Percentiles rank a stretch among this genome's conserved stretches.
These are phyloP conservation scores for Drosophila willistoni DNA, from an alignment of 1,140 invertebrate species.

Conservation along the genomic window DNA sequence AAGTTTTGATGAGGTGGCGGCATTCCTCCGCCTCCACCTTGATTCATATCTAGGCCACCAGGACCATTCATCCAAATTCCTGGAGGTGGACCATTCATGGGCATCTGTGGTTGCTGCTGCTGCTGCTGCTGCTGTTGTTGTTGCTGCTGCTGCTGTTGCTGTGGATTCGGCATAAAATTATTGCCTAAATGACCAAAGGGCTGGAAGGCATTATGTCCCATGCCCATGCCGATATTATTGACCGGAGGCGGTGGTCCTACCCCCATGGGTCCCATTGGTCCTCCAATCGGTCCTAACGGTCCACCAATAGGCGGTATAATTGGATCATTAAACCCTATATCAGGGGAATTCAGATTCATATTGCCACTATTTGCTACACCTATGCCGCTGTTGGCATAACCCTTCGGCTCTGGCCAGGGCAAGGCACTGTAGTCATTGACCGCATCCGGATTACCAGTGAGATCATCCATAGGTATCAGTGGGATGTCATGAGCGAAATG, in stretches of 20 bases:
- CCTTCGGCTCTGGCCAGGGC: conserved; percentile 93
- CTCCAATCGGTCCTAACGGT: background rate
- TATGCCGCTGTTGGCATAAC: conserved; percentile 81
- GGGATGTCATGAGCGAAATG: conserved; percentile 90
- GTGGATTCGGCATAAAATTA: conserved; percentile 34
- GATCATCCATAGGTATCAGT: conserved; percentile 94
- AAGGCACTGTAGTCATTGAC: conserved; percentile 89
- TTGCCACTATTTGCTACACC: conserved; percentile 5
- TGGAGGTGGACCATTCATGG: conserved; percentile 50
- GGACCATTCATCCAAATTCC: conserved; percentile 54
- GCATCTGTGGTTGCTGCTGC: conserved; percentile 49
- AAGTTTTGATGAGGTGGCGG: conserved; percentile 46
- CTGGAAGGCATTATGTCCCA: conserved; percentile 55
- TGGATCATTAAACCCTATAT: conserved; percentile 49
- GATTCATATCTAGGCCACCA: conserved; percentile 60
- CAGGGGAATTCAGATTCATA: background rate
- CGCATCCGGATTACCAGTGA: conserved; percentile 90
- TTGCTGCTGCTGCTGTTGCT: conserved; percentile 12
- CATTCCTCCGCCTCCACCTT: conserved; percentile 28
- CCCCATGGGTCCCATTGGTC: conserved; percentile 82
- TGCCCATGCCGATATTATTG: conserved; percentile 63
- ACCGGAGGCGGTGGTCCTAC: conserved; percentile 73
- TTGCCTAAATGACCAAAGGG: conserved; percentile 44
- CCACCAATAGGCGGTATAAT: conserved; percentile 32
- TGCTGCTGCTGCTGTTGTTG: background rate